A percentile compares a stretch with the other conserved stretches of the same genome.
phyloP scores from a whole-genome alignment of 2,797 vertebrate species.

The Chloroceryle inda region DNA sequence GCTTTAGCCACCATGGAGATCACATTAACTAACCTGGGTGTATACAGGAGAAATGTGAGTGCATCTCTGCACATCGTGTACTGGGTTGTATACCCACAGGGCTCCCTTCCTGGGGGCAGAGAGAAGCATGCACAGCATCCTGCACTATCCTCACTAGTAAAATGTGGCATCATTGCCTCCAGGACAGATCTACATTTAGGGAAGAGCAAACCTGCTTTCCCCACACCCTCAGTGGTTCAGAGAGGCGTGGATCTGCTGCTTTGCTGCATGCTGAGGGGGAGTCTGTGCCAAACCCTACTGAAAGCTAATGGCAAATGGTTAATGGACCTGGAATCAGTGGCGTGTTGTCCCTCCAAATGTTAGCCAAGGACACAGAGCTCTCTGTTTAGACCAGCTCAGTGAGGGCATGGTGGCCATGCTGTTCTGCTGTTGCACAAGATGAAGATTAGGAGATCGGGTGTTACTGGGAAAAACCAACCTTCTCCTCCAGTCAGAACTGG shows the following conservation, averaged over 20 bases:
- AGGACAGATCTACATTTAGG: not conserved
- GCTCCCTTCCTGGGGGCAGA: not conserved
- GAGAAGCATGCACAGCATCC: not conserved
- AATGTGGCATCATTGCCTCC: not conserved
- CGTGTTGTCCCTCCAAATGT: not conserved
- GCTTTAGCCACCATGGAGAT: not conserved
- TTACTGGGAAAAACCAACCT: not conserved
- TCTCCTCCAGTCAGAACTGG: not conserved
- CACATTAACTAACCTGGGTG: not conserved
- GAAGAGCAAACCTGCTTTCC: not conserved
- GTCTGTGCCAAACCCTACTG: not conserved
- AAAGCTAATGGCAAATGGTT: not conserved
- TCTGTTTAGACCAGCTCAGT: not conserved
- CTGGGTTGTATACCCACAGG: too few relatives aligned
- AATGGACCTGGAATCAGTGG: not conserved
- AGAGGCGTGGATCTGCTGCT: not conserved
- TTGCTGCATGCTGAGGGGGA: not conserved
- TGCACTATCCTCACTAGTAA: fast-evolving
- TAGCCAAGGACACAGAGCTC: not conserved
- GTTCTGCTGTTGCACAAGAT: not conserved
- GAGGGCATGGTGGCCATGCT: not conserved
- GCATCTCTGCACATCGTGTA: fast-evolving
- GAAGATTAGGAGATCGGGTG: not conserved
- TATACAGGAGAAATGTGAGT: not conserved
- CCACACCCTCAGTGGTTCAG: not conserved